These are phyloP conservation scores for Meriones psammophilus DNA, from an alignment of 2,797 vertebrate species.

Conservation along the genomic window DNA sequence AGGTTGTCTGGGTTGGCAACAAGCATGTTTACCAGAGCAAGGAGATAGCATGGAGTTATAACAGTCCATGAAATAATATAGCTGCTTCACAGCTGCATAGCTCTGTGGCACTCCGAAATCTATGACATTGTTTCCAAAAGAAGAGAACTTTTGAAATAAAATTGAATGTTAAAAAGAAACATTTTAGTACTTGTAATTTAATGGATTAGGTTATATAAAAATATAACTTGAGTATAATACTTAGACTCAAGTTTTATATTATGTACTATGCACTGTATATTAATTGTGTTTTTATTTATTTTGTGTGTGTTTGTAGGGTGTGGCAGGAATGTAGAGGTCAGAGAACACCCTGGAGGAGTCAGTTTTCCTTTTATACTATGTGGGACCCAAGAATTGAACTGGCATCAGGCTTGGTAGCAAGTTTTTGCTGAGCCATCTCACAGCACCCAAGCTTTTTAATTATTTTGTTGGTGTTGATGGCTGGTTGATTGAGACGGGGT, in stretches of 20 bases:
- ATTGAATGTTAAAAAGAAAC: neutral
- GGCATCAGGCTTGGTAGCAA: neutral
- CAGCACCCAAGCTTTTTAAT: neutral
- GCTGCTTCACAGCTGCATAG: neutral
- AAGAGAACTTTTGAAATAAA: constrained; percentile 50
- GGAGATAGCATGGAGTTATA: neutral
- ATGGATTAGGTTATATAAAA: constrained; percentile 52
- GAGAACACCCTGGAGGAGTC: neutral
- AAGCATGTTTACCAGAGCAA: neutral
- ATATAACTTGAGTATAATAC: neutral
- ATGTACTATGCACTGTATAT: neutral
- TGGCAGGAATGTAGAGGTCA: neutral
- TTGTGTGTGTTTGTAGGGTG: neutral
- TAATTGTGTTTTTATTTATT: constrained; percentile 6
- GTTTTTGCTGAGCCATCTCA: neutral
- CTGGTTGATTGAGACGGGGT: neutral
- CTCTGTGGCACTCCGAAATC: constrained; percentile 32
- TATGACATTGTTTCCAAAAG: constrained; percentile 55
- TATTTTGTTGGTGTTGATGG: neutral
- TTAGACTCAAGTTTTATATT: neutral
- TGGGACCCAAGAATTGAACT: neutral
- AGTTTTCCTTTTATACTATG: neutral
- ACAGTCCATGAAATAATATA: neutral
- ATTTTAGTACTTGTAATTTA: constrained; percentile 54
- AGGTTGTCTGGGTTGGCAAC: too few relatives aligned